Evolutionary conservation across 1,140 invertebrate genomes (phyloP).

Genomic region (Chrysoperla carnea): DNA sequence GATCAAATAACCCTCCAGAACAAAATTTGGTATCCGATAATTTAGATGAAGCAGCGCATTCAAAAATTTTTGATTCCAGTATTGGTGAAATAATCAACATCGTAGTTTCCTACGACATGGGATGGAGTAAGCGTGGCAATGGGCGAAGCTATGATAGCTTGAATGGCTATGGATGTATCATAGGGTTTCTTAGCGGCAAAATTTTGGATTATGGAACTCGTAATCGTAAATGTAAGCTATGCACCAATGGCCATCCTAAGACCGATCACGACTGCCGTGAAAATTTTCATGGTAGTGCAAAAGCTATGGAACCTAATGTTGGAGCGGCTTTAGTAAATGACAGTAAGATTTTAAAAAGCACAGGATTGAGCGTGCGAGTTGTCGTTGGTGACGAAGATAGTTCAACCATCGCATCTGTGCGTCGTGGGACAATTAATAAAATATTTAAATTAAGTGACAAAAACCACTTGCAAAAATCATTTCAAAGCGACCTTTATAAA

Average conservation of each 20-base stretch:
- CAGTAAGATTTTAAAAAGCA: constrained; percentile 5
- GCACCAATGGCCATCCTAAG: constrained; percentile 2
- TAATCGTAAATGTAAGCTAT: constrained; percentile 3
- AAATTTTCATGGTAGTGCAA: constrained; percentile 8
- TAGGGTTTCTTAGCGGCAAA: constrained; percentile 6
- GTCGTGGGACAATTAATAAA: neutral
- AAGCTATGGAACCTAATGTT: constrained; percentile 8
- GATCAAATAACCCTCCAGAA: too few species aligned
- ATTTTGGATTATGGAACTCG: constrained; percentile 5
- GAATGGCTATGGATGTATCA: constrained; percentile 6
- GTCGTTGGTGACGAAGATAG: constrained; percentile 9
- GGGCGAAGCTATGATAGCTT: constrained; percentile 9
- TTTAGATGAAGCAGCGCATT: too few species aligned
- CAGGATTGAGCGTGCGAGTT: constrained; percentile 6
- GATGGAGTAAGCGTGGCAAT: constrained; percentile 6
- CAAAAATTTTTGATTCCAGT: too few species aligned
- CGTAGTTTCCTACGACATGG: constrained; percentile 8
- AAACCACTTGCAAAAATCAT: neutral
- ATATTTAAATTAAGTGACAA: neutral
- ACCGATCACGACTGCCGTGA: constrained; percentile 5
- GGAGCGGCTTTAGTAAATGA: constrained; percentile 2
- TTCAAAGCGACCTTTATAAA: neutral
- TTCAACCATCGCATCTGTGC: constrained; percentile 5
- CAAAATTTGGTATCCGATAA: too few species aligned
- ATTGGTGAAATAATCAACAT: constrained; percentile 5